These are phyloP conservation scores for Quiscalus mexicanus DNA, from an alignment of 2,113 vertebrate genomes.

Conservation along the genomic window DNA sequence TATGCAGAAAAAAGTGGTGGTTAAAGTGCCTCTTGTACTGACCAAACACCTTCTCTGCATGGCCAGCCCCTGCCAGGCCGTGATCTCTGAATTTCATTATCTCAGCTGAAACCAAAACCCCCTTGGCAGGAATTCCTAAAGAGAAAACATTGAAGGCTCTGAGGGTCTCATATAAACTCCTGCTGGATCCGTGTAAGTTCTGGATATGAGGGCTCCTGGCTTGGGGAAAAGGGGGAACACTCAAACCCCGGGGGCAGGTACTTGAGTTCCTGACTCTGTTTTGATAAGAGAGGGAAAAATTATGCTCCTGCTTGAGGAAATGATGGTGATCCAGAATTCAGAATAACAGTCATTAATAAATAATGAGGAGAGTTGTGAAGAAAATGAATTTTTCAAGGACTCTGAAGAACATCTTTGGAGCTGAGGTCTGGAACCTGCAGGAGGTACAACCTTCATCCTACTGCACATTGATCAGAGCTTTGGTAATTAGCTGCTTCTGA, in stretches of 20 bases:
- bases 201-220: neutral
- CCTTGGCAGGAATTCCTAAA: neutral
- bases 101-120: neutral
- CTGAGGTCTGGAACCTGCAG: neutral
- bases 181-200: neutral
- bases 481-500: neutral
- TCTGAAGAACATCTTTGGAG: neutral
- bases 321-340: neutral
- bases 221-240: neutral
- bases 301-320: neutral
- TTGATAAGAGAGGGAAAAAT: neutral
- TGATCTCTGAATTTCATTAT: neutral
- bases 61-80: neutral
- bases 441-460: neutral
- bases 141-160: neutral
- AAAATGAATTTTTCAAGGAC: conserved; percentile 27
- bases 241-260: neutral
- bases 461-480: neutral
- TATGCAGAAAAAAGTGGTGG: neutral
- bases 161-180: neutral
- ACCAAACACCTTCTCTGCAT: neutral
- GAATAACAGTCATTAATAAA: conserved; percentile 36
- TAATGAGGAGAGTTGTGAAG: conserved; percentile 11
- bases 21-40: neutral
- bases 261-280: neutral